Evolutionary conservation across 1,140 invertebrate species (phyloP).

Genomic region (Micrasema longulum): DNA sequence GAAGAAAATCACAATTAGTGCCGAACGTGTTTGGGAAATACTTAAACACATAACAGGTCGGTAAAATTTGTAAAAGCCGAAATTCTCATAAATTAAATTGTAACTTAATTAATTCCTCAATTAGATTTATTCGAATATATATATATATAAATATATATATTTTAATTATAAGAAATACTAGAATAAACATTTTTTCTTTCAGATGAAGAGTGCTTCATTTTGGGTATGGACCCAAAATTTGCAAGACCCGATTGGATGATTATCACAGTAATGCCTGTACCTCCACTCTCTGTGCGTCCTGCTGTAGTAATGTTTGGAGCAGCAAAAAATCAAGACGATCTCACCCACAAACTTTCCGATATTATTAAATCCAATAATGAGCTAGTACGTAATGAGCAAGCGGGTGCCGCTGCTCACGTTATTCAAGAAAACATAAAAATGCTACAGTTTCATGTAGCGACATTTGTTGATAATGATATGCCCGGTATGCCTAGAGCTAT

Average conservation of each 20-base stretch:
- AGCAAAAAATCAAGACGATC: slow-evolving; percentile 98
- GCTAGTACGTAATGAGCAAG: slow-evolving; percentile 92
- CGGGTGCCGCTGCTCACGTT: slow-evolving; percentile 96
- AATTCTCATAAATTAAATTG: no score
- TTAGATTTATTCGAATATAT: no score
- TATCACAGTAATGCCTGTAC: slow-evolving; percentile 95
- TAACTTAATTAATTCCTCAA: no score
- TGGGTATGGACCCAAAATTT: slow-evolving; percentile 97
- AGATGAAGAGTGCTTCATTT: slow-evolving; percentile 95
- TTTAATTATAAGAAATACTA: no score
- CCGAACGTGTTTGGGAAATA: slow-evolving; percentile 96
- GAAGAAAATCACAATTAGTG: slow-evolving; percentile 92
- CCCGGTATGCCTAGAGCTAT: slow-evolving; percentile 97
- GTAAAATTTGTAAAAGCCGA: no score
- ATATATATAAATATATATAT: no score
- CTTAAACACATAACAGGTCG: slow-evolving; percentile 90
- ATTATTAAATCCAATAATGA: slow-evolving; percentile 99
- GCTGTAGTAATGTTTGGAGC: slow-evolving; percentile 99
- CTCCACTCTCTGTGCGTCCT: slow-evolving; percentile 92
- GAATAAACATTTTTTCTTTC: slow-evolving; percentile 54
- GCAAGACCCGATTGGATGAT: slow-evolving; percentile 99
- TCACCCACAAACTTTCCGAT: slow-evolving; percentile 98
- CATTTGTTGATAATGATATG: slow-evolving; percentile 98
- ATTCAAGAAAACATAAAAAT: slow-evolving; percentile 97
- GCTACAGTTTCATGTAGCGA: slow-evolving; percentile 98